Percentiles rank a stretch among this genome's conserved stretches.
phyloP scores from a whole-genome alignment of 2,797 vertebrate genomes.

The Aselliscus stoliczkanus region DNA sequence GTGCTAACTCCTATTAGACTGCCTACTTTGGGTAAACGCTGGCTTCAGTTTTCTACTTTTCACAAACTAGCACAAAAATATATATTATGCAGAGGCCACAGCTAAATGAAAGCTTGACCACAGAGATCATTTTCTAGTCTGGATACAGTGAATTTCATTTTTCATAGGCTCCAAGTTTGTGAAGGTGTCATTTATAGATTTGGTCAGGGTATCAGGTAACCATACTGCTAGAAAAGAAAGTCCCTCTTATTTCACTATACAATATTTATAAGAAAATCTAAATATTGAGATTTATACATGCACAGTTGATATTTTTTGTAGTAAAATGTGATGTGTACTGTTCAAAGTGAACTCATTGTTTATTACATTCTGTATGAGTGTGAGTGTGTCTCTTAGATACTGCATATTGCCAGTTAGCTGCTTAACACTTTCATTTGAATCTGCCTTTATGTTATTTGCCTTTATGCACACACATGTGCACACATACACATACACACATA shows the following conservation, averaged over 20 bases:
- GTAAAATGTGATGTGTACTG: neutral
- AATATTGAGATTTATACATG: neutral
- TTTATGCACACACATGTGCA: no score
- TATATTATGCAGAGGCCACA: neutral
- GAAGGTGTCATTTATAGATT: neutral
- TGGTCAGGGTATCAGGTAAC: neutral
- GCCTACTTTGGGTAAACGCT: neutral
- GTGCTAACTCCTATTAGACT: neutral
- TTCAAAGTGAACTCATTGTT: neutral
- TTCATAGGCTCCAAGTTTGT: neutral
- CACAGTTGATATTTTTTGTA: neutral
- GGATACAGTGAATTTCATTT: neutral
- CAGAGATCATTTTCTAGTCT: neutral
- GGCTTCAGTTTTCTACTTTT: neutral
- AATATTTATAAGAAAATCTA: neutral
- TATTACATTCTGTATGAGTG: neutral
- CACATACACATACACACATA: neutral
- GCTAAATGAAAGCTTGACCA: neutral
- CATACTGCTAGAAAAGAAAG: neutral
- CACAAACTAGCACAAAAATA: neutral
- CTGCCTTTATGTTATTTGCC: neutral
- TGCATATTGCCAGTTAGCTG: neutral
- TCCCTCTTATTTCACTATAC: neutral
- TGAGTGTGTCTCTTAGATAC: neutral
- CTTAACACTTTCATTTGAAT: neutral